Evolutionary conservation across 2,113 vertebrate species (phyloP).

Genomic region (Lagopus leucura): DNA sequence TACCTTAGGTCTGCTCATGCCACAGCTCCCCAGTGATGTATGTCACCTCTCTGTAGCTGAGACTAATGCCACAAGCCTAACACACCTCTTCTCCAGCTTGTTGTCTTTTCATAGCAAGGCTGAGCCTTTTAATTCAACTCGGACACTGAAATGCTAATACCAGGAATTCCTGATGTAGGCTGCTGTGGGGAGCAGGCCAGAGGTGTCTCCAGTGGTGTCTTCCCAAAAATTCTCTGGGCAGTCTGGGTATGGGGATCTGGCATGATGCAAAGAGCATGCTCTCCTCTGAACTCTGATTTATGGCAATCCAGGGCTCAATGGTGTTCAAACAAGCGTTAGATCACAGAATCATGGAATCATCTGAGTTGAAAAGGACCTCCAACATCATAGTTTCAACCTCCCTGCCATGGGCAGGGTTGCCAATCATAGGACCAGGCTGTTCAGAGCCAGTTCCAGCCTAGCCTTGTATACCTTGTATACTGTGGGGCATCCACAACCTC

Average conservation of each 20-base stretch:
- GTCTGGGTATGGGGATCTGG: neutral
- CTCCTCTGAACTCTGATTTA: neutral
- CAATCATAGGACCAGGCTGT: too few relatives aligned
- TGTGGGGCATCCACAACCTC: too few relatives aligned
- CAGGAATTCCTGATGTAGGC: neutral
- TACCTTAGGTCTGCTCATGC: neutral
- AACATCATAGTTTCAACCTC: too few relatives aligned
- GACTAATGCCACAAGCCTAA: neutral
- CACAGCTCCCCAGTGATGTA: neutral
- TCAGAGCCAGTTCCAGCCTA: too few relatives aligned
- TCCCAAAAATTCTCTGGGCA: neutral
- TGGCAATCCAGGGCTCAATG: neutral
- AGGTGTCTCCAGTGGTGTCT: neutral
- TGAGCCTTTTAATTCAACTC: neutral
- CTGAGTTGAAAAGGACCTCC: too few relatives aligned
- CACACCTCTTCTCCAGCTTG: neutral
- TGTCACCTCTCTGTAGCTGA: neutral
- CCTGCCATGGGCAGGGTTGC: too few relatives aligned
- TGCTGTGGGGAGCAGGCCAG: neutral
- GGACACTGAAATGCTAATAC: neutral
- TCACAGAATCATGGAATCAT: neutral
- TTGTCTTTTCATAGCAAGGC: neutral
- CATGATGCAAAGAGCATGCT: neutral
- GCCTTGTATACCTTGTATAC: too few relatives aligned
- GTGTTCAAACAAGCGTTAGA: neutral